Base-by-base conservation (phyloP, 1,140 invertebrate genomes). In the Bombus cullumanus region DNA sequence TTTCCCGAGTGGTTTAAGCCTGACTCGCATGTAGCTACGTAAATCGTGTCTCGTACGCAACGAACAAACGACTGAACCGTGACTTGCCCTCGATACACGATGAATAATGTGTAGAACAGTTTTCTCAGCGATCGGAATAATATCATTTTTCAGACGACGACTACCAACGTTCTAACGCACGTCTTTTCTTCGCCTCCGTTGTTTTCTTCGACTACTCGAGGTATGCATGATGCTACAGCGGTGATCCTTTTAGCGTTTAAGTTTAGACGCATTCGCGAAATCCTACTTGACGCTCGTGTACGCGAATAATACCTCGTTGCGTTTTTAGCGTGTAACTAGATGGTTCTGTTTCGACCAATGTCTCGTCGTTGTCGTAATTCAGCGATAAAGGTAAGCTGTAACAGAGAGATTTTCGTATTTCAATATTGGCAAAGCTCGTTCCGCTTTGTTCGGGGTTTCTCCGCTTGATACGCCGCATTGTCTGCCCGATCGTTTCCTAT, bases 101-200 rank as follows among this genome's bases (percentile, higher is more conserved):
- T 89, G 87, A 78, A 89, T 80, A 89, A 84, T 79, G 77, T 57
- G 82, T 80, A 76, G 72, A 88, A 74, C 83, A 84, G 74, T 77
- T 62, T 77, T n/a, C 69, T 68, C 43, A 47, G 34, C 74, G 8
- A 69, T 83, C 5, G 43, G 34, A 68, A 78, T 69, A 69, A 78
- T 78, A 13, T 31, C 1, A 57, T 83, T 83, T 77, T 83, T 83
- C 81, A 28, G 1, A 0, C 25, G 8, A 13, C 31, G 31, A 34
- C 31, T 34, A 34, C 18, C 0, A 9, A 37, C 37, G 31, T 31
- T 31, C 15, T 8, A 34, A 31, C 31, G 13, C 8, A 0, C 68
- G 34, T 68, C 37, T 34, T 10, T 76, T 59, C 9, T n/a, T 57
- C 28, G 13, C 3, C 4, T 39, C 18, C 34, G 25, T 37, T 25